Base-by-base conservation (phyloP, 2,888 invertebrate species). In the Eubasilissa splendida region DNA sequence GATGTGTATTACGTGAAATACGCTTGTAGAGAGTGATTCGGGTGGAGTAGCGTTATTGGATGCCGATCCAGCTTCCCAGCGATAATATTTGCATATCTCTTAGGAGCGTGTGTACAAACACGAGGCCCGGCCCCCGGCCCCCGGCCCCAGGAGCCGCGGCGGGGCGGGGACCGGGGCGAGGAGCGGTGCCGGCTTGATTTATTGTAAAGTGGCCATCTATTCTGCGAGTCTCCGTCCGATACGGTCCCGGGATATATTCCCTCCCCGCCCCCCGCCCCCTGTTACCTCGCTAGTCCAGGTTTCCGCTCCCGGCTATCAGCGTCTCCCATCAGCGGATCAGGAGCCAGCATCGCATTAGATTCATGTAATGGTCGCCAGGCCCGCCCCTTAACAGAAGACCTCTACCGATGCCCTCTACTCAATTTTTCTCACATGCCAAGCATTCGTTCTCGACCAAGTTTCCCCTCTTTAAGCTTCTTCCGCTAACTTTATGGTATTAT, bases 11-110 rank as follows among this genome's bases (percentile, higher is more conserved):
- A 42, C 42, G 7, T 7, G 42, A 42, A 42, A 42, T 1, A 42
- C 42, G 7, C 42, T 42, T 42, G 42, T 2, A 42, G 4, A 7
- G 42, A 7, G 42, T 7, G 42, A 4, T 42, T 42, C 42, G 42
- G 42, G 42, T 42, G 3, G 42, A 22, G 22, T 7, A 42, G 42
- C 42, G 42, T 42, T 42, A 42, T 42, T 42, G 68, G 53, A 68
- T 68, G 53, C 52, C 52, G 50, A 42, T 68, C 68, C 9, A 68
- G 68, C 52, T 50, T 63, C 31, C n/a, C 31, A 42, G 68, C 50
- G 52, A 68, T 50, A 68, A 53, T 68, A 68, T 68, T 68, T 68
- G 68, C 68, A 68, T 68, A 68, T 68, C 68, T 52, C 68, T 53
- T 14, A 68, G 50, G 52, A 52, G 50, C 14, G 50, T 22, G 68